A percentile compares a stretch with the other conserved stretches of the same genome.
Evolutionary conservation across 2,113 vertebrate genomes (phyloP).

Genomic region (crab-eating macaque (Macaca fascicularis)): T2T-MFA8v1.1 NC_088375.1:159999501-160000000

Average conservation of each 20-base stretch:
- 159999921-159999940: neutral
- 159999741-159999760: conserved; percentile 45
- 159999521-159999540: conserved; percentile 68
- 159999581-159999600: conserved; percentile 91
- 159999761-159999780: neutral
- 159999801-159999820: neutral
- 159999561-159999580: conserved; percentile 78
- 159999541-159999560: conserved; percentile 51
- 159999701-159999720: conserved; percentile 75
- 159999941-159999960: neutral
- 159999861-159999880: neutral
- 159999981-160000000: neutral
- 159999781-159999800: neutral
- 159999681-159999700: conserved; percentile 70
- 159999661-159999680: conserved; percentile 78
- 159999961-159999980: neutral
- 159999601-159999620: conserved; percentile 87
- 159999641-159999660: conserved; percentile 73
- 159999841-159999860: neutral
- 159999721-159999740: conserved; percentile 82
- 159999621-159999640: conserved; percentile 86
- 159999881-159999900: neutral
- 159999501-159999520: conserved; percentile 73
- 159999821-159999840: neutral
- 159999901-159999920: neutral